Evolutionary conservation across 2,888 invertebrate genomes (phyloP), one percentile per base, ranked within the genome.

Genomic region (Melinaea marsaeus): DNA sequence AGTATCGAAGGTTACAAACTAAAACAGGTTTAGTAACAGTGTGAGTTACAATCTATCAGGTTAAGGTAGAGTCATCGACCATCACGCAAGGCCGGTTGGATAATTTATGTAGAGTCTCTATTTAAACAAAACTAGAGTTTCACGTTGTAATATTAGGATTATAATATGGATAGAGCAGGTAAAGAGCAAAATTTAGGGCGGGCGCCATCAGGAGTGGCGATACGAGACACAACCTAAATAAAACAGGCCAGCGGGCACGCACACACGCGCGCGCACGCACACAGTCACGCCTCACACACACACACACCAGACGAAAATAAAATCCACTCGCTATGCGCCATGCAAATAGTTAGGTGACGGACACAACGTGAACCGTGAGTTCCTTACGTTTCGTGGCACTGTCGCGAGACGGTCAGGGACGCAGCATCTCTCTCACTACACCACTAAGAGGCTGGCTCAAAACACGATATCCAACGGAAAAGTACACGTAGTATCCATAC

Each of bases 351-450:
- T 88, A 88, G 88, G 80, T 84, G 81, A 81, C 79, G 79, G 81
- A 79, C 70, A 69, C 69, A 73, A 67, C 83, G 81, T 85, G 77
- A 83, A 74, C 80, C 79, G 79, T 79, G 79, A 80, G 85, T 85
- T 88, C 88, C 90, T 90, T 90, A 90, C 90, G 89, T 89, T 89
- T 88, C 84, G 89, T 89, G 86, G 88, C 88, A 88, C 86, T 86
- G 85, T 88, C 83, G 86, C 76, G 79, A 84, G 87, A 88, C 88
- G 86, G 88, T 90, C 89, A 90, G 88, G 88, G 86, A 79, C 84
- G 84, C 87, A 87, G 88, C 90, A 90, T 90, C 85, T 80, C 90
- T 22, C 22, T 22, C 22, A 22, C 22, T 22, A 22, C 22, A 22
- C 22, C 22, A 22, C 22, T 22, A 22, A 22, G 22, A 22, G 22